Evolutionary conservation across 2,888 invertebrate species (phyloP).

Genomic region (Sycophila texana): DNA sequence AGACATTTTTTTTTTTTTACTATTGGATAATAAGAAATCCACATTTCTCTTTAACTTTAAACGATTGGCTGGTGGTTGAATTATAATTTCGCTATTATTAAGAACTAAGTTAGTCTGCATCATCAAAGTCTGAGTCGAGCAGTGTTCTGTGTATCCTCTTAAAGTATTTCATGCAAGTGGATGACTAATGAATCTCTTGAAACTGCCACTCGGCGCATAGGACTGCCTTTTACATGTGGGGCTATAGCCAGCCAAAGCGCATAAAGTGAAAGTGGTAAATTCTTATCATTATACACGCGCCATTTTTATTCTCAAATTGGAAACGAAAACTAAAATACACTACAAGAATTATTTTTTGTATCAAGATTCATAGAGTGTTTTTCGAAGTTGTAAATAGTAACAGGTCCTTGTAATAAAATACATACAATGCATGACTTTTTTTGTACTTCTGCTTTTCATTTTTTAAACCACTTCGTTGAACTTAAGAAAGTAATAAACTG

Average conservation of each 20-base stretch:
- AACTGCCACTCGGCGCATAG: constrained; percentile 33
- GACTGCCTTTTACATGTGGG: constrained; percentile 26
- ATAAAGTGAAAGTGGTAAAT: constrained; percentile 23
- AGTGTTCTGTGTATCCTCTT: constrained; percentile 26
- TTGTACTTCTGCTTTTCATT: constrained; percentile 28
- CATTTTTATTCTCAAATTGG: constrained; percentile 36
- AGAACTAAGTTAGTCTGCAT: background rate
- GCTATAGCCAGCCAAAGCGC: constrained; percentile 35
- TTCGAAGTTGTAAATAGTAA: constrained; percentile 57
- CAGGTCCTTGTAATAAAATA: constrained; percentile 73
- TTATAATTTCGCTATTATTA: background rate
- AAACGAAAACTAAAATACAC: constrained; percentile 40
- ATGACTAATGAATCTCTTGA: constrained; percentile 29
- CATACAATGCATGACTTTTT: constrained; percentile 58
- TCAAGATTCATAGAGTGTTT: constrained; percentile 68
- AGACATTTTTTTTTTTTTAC: constrained; percentile 13
- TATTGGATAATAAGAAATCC: constrained; percentile 27
- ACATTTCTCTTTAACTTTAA: constrained; percentile 13
- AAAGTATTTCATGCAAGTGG: background rate
- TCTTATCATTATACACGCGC: constrained; percentile 35
- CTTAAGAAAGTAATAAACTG: too few relatives aligned
- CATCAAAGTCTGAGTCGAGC: background rate
- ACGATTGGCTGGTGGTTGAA: constrained; percentile 19
- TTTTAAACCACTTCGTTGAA: background rate
- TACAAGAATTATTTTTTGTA: constrained; percentile 71